Percentiles rank a stretch among this genome's conserved stretches.
Evolutionary conservation across 2,888 invertebrate species (phyloP).

Genomic region (Prenolepis imparis): DNA sequence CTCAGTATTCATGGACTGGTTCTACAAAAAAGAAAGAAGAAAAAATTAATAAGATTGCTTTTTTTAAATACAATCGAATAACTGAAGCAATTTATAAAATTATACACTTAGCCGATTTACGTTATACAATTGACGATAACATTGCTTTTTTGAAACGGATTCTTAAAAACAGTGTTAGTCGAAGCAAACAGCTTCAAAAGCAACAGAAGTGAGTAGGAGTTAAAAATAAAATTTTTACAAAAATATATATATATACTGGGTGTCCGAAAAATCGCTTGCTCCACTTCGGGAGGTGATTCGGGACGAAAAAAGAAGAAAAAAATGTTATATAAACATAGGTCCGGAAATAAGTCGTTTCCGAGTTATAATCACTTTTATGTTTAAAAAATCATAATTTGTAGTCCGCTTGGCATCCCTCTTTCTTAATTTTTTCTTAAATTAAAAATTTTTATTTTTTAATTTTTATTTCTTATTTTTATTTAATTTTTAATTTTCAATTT

Average conservation of each 20-base stretch:
- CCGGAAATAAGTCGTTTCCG: too few species aligned
- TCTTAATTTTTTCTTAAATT: too few species aligned
- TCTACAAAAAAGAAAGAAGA: conserved; percentile 29
- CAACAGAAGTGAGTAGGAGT: neutral
- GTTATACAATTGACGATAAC: conserved; percentile 16
- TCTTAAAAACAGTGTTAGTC: conserved; percentile 21
- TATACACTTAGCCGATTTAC: conserved; percentile 14
- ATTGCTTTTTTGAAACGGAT: conserved; percentile 13
- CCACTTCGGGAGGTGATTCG: too few species aligned
- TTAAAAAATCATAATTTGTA: too few species aligned
- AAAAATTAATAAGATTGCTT: conserved; percentile 12
- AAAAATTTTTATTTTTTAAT: too few species aligned
- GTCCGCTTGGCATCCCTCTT: too few species aligned
- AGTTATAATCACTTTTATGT: too few species aligned
- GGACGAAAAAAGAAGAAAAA: too few species aligned
- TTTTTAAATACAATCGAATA: conserved; percentile 8
- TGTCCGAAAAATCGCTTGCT: too few species aligned
- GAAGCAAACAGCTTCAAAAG: conserved; percentile 7
- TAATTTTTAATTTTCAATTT: too few species aligned
- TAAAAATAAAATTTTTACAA: neutral
- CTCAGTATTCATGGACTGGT: conserved; percentile 13
- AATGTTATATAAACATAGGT: too few species aligned
- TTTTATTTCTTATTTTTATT: too few species aligned
- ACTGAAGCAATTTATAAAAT: conserved; percentile 25
- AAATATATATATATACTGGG: neutral